Conservation (phyloP, 2,113 vertebrate species). For the Monopterus albus region DNA sequence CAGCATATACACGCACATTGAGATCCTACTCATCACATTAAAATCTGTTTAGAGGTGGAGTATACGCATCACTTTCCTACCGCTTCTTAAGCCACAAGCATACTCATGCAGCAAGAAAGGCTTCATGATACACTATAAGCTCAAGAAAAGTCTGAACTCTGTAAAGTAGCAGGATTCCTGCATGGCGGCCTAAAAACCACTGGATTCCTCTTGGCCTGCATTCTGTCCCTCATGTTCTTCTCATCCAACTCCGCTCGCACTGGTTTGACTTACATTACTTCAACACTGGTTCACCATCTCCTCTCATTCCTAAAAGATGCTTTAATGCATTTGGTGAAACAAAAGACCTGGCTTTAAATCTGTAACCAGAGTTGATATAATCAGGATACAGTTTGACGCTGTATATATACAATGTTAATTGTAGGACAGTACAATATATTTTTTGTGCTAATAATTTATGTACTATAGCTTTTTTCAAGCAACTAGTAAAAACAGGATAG, state of each 20-base stretch:
- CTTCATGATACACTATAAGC: background rate
- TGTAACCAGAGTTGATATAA: background rate
- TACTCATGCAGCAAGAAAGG: conserved; percentile 15
- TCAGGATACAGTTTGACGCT: background rate
- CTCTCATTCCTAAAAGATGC: conserved; percentile 48
- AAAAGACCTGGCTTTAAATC: background rate
- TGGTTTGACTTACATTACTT: conserved; percentile 44
- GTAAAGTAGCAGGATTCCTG: conserved; percentile 34
- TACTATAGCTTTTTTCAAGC: no score
- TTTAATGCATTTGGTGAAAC: conserved; percentile 11
- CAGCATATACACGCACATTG: background rate
- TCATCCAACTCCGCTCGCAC: conserved; percentile 43
- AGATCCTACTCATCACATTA: conserved; percentile 18
- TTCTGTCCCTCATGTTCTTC: conserved; percentile 54
- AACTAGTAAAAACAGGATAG: no score
- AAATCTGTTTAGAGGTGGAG: conserved; percentile 25
- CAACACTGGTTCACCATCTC: conserved; percentile 37
- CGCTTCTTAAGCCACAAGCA: background rate
- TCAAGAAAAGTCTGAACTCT: background rate
- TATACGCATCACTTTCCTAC: conserved; percentile 24
- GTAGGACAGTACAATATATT: no score
- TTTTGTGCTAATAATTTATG: no score
- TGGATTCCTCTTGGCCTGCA: conserved; percentile 61
- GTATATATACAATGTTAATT: background rate
- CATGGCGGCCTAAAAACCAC: conserved; percentile 65